These are phyloP conservation scores for Saccopteryx leptura DNA, from an alignment of 2,113 vertebrate genomes.

Conservation along the genomic window DNA sequence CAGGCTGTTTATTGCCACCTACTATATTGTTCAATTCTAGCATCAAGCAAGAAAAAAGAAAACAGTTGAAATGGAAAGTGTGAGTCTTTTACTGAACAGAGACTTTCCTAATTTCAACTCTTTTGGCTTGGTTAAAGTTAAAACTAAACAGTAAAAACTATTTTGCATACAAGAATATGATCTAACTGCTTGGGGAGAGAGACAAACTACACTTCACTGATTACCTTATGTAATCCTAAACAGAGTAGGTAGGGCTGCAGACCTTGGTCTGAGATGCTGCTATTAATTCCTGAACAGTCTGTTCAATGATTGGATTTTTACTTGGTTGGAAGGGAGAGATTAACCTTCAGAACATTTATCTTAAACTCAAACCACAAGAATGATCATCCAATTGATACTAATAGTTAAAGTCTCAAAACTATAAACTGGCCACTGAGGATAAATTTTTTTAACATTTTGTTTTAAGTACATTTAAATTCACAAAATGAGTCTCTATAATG, in stretches of 20 bases:
- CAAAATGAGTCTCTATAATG: not conserved
- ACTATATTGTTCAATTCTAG: not conserved
- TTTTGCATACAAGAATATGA: conserved; percentile 12
- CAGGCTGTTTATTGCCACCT: not conserved
- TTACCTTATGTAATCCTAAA: not conserved
- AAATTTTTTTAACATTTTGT: conserved; percentile 56
- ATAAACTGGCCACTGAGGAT: not conserved
- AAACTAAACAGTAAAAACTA: conserved; percentile 34
- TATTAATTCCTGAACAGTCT: not conserved
- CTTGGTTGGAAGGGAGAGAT: not conserved
- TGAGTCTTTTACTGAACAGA: conserved; percentile 6
- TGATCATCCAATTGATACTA: conserved; percentile 28
- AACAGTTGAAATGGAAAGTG: not conserved
- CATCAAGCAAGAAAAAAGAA: conserved; percentile 32
- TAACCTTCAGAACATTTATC: conserved; percentile 46
- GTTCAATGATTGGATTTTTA: not conserved
- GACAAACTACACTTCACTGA: not conserved
- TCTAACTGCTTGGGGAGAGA: conserved; percentile 32
- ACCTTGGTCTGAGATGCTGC: not conserved
- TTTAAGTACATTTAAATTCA: conserved; percentile 31
- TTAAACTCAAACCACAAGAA: conserved; percentile 46
- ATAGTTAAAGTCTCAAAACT: conserved; percentile 36
- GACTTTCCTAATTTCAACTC: conserved; percentile 55
- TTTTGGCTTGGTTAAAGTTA: conserved; percentile 55
- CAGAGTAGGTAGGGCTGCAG: not conserved